These are phyloP conservation scores for Trochalopteron elliotii DNA, from an alignment of 2,113 vertebrate genomes.

Conservation along the genomic window DNA sequence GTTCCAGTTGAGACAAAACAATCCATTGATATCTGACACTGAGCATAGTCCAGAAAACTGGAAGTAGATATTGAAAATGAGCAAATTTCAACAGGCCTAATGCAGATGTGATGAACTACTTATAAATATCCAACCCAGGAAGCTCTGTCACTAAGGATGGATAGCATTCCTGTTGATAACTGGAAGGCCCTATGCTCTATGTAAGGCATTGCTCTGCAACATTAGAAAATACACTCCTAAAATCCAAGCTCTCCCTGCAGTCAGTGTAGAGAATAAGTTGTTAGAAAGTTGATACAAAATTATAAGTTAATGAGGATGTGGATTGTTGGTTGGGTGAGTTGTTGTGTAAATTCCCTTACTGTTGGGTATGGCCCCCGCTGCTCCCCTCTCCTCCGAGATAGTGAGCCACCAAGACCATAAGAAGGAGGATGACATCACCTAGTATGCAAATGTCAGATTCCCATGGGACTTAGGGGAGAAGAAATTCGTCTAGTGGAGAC, in stretches of 20 bases:
- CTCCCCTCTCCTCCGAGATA: no score
- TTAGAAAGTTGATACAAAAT: no score
- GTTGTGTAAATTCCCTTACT: no score
- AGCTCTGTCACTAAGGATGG: background rate
- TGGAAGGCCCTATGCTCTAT: background rate
- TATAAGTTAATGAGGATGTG: no score
- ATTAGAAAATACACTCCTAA: background rate
- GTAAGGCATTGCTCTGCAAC: slow-evolving; percentile 34
- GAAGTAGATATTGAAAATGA: background rate
- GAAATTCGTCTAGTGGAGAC: no score
- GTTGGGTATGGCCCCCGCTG: no score
- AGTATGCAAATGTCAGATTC: no score
- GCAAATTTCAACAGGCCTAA: background rate
- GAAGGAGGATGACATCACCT: no score
- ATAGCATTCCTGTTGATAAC: background rate
- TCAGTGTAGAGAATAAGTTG: no score
- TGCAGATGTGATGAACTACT: background rate
- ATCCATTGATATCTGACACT: background rate
- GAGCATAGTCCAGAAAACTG: background rate
- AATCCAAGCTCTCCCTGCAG: background rate
- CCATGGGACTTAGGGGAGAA: no score
- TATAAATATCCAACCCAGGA: background rate
- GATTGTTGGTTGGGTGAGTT: no score
- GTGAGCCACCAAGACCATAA: no score
- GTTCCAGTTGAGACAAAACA: background rate